Evolutionary conservation across 2,888 invertebrate genomes (phyloP).

Genomic region (Sussaba pulchella): DNA sequence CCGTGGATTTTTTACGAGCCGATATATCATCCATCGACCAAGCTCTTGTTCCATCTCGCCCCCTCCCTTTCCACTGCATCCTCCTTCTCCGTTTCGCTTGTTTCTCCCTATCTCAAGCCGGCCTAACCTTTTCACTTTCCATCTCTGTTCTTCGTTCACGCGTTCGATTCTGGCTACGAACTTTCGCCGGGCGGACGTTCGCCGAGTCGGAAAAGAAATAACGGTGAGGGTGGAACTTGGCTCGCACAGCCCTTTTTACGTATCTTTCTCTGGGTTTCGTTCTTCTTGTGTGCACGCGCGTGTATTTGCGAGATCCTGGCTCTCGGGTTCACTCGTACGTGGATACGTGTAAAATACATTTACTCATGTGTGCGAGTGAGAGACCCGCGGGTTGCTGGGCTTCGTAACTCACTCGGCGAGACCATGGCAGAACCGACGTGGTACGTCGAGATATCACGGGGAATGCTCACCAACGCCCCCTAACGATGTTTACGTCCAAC

Average conservation of each 20-base stretch:
- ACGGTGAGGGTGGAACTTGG: slow-evolving; percentile 58
- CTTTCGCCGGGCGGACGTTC: slow-evolving; percentile 48
- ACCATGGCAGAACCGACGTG: slow-evolving; percentile 35
- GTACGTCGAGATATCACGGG: slow-evolving; percentile 63
- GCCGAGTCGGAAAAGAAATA: slow-evolving; percentile 54
- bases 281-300: slow-evolving; percentile 60
- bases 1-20: slow-evolving; percentile 84
- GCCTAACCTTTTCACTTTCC: slow-evolving; percentile 41
- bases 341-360: slow-evolving; percentile 48
- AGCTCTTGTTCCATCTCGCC: slow-evolving; percentile 65
- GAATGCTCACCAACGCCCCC: slow-evolving; percentile 52
- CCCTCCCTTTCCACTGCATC: slow-evolving; percentile 52
- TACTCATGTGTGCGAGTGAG: slow-evolving; percentile 40
- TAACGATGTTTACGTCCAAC: slow-evolving; percentile 67
- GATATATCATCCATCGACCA: slow-evolving; percentile 84
- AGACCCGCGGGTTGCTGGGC: slow-evolving; percentile 52
- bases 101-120: slow-evolving; percentile 45
- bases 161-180: slow-evolving; percentile 7
- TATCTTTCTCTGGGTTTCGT: background rate
- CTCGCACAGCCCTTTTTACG: slow-evolving; percentile 10
- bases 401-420: slow-evolving; percentile 70
- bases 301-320: slow-evolving; percentile 24
- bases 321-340: slow-evolving; percentile 31
- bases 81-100: slow-evolving; percentile 36
- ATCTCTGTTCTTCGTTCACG: slow-evolving; percentile 32